Evolutionary conservation across 2,888 invertebrate genomes (phyloP).

Genomic region (Melinaea menophilus): DNA sequence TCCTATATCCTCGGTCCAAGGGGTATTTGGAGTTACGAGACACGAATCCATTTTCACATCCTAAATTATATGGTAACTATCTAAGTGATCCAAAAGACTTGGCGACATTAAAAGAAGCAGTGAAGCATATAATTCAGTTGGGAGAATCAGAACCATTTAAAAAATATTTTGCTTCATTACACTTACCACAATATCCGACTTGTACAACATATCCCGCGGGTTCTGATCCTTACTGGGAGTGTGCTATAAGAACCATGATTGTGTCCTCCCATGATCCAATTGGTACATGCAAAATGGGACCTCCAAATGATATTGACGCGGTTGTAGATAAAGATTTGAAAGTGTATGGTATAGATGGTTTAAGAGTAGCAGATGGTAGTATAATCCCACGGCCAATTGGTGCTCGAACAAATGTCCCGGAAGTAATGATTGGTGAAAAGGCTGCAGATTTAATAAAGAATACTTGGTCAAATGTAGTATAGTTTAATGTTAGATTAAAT

Average conservation of each 20-base stretch:
- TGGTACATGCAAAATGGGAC: conserved; percentile 86
- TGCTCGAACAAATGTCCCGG: conserved; percentile 81
- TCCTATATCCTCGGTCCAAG: conserved; percentile 85
- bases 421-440: conserved; percentile 86
- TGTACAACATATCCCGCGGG: conserved; percentile 72
- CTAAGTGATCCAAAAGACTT: conserved; percentile 82
- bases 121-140: conserved; percentile 79
- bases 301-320: conserved; percentile 77
- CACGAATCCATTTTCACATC: conserved; percentile 85
- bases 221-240: conserved; percentile 84
- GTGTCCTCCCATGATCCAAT: conserved; percentile 80
- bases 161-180: conserved; percentile 73
- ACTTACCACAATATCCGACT: conserved; percentile 73
- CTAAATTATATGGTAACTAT: conserved; percentile 88
- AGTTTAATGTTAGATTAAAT: conserved; percentile 20
- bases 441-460: conserved; percentile 82
- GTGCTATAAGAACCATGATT: conserved; percentile 78
- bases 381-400: conserved; percentile 80
- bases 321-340: conserved; percentile 81
- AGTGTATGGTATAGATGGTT: conserved; percentile 79
- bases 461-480: conserved; percentile 67
- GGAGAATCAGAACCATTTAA: conserved; percentile 78
- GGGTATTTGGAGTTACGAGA: conserved; percentile 84
- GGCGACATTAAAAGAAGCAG: conserved; percentile 76
- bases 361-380: conserved; percentile 84